Evolutionary conservation across 2,113 vertebrate species (phyloP).

Genomic region (Melanerpes aurifrons): DNA sequence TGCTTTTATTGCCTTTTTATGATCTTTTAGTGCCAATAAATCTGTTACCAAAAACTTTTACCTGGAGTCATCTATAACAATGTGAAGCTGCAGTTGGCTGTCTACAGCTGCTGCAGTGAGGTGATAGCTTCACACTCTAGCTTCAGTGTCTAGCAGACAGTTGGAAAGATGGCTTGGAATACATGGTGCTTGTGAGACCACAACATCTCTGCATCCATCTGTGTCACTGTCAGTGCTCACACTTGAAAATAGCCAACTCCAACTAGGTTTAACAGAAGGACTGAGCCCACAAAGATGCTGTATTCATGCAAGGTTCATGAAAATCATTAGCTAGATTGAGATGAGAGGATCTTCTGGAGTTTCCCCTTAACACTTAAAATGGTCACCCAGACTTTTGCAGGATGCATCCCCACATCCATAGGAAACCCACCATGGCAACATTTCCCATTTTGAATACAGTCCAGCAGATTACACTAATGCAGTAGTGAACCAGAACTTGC

Average conservation of each 20-base stretch:
- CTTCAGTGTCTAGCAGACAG: background rate
- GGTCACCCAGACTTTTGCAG: background rate
- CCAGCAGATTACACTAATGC: background rate
- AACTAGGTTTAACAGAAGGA: background rate
- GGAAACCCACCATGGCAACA: background rate
- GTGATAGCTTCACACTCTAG: background rate
- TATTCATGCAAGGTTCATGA: background rate
- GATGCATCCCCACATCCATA: background rate
- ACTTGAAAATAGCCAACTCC: accelerated
- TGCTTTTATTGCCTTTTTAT: too few species aligned
- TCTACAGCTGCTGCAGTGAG: background rate
- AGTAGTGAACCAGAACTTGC: background rate
- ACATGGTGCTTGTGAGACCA: background rate
- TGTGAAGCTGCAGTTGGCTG: background rate
- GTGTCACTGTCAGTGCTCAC: background rate
- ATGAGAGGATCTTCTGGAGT: background rate
- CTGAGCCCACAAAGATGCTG: background rate
- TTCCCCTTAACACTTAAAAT: background rate
- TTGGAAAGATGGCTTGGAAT: background rate
- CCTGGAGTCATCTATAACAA: too few species aligned
- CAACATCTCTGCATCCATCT: background rate
- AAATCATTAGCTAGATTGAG: background rate
- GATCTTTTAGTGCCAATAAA: too few species aligned
- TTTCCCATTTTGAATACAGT: background rate
- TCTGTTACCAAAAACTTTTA: too few species aligned